phyloP scores from a whole-genome alignment of 64 coral and sea anemone species.

The Stichodactyla helianthus region DNA sequence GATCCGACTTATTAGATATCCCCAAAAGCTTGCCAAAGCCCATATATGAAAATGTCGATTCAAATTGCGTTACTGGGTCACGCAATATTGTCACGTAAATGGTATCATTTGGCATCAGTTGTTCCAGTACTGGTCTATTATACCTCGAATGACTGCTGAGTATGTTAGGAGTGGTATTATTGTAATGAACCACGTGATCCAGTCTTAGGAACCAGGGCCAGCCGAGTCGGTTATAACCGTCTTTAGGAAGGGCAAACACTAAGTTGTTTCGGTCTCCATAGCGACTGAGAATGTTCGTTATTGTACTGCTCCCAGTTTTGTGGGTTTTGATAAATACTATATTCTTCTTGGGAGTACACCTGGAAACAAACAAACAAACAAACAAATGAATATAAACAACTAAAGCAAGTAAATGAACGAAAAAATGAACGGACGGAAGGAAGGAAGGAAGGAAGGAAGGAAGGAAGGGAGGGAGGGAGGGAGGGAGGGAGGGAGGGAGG shows the following conservation, averaged over 20 bases:
- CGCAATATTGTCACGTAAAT: constrained; percentile 88
- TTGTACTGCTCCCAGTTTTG: constrained; percentile 84
- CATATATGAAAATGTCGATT: constrained; percentile 92
- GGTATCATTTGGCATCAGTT: constrained; percentile 85
- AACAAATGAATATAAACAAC: too few relatives aligned
- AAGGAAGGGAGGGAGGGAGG: too few relatives aligned
- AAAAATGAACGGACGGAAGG: too few relatives aligned
- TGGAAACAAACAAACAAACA: not conserved
- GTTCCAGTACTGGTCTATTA: constrained; percentile 55
- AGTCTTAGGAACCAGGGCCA: constrained; percentile 82
- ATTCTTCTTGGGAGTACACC: constrained; percentile 72
- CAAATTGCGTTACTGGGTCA: constrained; percentile 82
- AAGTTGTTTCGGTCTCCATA: constrained; percentile 75
- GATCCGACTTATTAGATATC: constrained; percentile 65
- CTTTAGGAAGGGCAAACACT: constrained; percentile 66
- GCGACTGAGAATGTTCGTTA: constrained; percentile 88
- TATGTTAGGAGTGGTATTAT: constrained; percentile 57
- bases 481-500: too few relatives aligned
- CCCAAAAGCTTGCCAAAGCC: constrained; percentile 79
- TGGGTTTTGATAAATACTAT: constrained; percentile 94
- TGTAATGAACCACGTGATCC: constrained; percentile 47
- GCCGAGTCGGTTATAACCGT: constrained; percentile 60
- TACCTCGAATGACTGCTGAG: constrained; percentile 83
- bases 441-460: too few relatives aligned
- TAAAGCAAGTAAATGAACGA: too few relatives aligned